phyloP scores from a whole-genome alignment of 2,888 invertebrate species.

The Pheosia tremula region DNA sequence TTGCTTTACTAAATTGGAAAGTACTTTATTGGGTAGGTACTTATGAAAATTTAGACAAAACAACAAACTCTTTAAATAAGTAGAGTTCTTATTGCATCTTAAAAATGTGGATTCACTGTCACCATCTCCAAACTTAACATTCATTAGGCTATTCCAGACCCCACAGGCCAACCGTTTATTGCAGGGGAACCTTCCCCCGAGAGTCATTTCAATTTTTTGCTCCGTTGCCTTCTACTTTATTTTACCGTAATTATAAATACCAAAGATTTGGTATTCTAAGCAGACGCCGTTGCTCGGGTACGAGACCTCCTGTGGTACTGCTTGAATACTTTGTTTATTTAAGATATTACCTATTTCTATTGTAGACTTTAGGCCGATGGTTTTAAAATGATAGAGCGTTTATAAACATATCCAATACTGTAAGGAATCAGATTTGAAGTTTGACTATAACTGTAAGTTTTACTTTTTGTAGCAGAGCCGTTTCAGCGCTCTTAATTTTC shows the following conservation, averaged over 20 bases:
- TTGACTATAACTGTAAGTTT: too few relatives aligned
- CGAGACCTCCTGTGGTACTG: background rate
- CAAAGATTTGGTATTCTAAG: slow-evolving; percentile 2
- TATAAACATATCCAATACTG: too few relatives aligned
- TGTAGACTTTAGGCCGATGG: background rate
- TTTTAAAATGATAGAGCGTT: background rate
- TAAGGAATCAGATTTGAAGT: too few relatives aligned
- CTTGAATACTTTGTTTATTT: background rate
- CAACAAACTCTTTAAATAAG: too few relatives aligned
- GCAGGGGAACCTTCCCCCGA: background rate
- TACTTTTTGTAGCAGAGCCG: too few relatives aligned
- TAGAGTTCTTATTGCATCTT: background rate
- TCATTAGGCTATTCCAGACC: background rate
- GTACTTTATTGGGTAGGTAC: too few relatives aligned
- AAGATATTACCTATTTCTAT: slow-evolving; percentile 1
- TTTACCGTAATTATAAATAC: slow-evolving; percentile 5
- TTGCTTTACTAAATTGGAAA: too few relatives aligned
- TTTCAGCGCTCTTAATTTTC: too few relatives aligned
- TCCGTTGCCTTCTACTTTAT: slow-evolving; percentile 2
- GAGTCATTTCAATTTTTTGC: slow-evolving; percentile 8
- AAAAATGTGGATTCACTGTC: background rate
- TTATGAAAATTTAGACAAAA: too few relatives aligned
- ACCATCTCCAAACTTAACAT: background rate
- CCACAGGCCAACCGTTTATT: background rate
- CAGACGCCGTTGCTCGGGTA: background rate